Evolutionary conservation across 2,113 vertebrate genomes (phyloP).

Genomic region (Ophiodon elongatus): DNA sequence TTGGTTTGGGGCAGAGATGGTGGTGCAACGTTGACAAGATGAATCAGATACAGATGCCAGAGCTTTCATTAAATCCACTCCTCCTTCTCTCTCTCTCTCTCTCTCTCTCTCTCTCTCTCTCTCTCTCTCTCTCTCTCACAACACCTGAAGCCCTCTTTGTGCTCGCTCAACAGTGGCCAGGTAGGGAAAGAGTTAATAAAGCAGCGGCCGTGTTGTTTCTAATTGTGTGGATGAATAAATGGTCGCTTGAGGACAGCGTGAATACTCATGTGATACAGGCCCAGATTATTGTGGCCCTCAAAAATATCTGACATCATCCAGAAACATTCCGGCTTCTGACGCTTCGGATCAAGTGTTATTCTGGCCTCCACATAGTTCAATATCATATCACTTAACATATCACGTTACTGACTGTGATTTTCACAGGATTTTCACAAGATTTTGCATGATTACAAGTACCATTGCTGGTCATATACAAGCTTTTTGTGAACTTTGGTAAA

Average conservation of each 20-base stretch:
- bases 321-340: conserved; percentile 10
- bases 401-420: neutral
- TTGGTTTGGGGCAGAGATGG: conserved; percentile 77
- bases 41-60: conserved; percentile 80
- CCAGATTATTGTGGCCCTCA: conserved; percentile 52
- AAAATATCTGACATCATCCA: conserved; percentile 46
- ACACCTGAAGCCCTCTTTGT: conserved; percentile 74
- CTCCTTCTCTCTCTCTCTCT: conserved; percentile 11
- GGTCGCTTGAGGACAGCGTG: conserved; percentile 68
- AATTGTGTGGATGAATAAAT: conserved; percentile 73
- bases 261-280: conserved; percentile 49
- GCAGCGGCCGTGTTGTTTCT: conserved; percentile 58
- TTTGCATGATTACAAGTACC: neutral
- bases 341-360: conserved; percentile 7
- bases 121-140: conserved; percentile 1
- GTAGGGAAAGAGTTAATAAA: conserved; percentile 76
- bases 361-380: neutral
- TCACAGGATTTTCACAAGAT: neutral
- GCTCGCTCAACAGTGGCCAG: conserved; percentile 60
- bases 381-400: conserved; percentile 1
- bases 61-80: conserved; percentile 78
- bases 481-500: neutral
- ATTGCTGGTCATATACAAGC: neutral
- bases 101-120: neutral
- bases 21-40: conserved; percentile 77